Base-by-base conservation (phyloP, 2,888 invertebrate species). In the Chalcis sispes region DNA sequence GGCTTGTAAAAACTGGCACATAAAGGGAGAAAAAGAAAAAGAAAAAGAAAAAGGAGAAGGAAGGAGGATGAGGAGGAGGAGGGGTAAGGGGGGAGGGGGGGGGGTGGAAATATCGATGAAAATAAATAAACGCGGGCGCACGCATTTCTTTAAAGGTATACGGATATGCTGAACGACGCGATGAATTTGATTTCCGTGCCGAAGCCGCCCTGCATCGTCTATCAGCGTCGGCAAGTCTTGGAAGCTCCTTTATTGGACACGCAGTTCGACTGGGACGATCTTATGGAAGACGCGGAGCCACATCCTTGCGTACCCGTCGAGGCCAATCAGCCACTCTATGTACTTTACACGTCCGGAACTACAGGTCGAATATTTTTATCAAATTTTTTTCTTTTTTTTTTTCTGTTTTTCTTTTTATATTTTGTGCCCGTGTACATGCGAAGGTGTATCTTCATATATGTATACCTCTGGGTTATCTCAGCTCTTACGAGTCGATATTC, bases 321-420 rank as follows among this genome's bases (percentile, higher is more conserved):
- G 82, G 95, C 98, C 0, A 96, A 95, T 83, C 95, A 97, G 82
- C 96, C 98, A 0, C 89, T 98, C 10, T 98, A 98, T 84, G 94
- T 98, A 77, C 90, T 98, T 3, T 98, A 98, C 86, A 98, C 98
- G 0, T 98, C 98, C 1, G 96, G 96, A 79, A 94, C 94, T n/a
- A 94, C 94, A 73, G 94, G 94, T 91, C 89, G 85, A 4, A 36
- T 36, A 46, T n/a, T 20, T 23, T 40, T 25, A n/a, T n/a, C n/a
- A n/a, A n/a, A n/a, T 23, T 23, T 48, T 48, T 52, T 48, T 25
- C 13, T 48, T 48, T 1, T 32, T n/a, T 32, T 59, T 67, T 13
- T 61, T 36, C 3, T 25, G 0, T 13, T 32, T n/a, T n/a, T n/a
- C n/a, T n/a, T n/a, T 36, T 8, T 7, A 36, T 36, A n/a, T n/a